A percentile compares a stretch with the other conserved stretches of the same genome.
Evolutionary conservation across 2,888 invertebrate species (phyloP).

Genomic region (Cybosia mesomella): DNA sequence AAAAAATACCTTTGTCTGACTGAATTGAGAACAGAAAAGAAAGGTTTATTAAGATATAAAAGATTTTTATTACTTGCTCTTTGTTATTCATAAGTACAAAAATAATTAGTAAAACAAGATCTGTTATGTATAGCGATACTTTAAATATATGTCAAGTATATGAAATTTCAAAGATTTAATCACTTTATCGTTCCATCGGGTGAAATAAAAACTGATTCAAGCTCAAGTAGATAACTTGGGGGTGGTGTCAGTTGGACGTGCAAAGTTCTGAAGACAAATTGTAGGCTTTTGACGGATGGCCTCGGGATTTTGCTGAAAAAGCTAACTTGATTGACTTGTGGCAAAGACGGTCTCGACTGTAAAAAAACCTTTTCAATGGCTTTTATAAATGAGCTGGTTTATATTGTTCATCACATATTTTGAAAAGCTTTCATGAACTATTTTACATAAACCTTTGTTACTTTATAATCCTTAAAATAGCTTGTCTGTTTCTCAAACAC

Average conservation of each 20-base stretch:
- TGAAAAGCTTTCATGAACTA: neutral
- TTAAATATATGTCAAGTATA: too few species aligned
- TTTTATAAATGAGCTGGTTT: neutral
- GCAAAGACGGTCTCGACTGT: constrained; percentile 15
- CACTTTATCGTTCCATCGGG: neutral
- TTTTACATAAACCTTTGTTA: neutral
- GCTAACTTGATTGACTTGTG: constrained; percentile 41
- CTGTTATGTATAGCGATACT: too few species aligned
- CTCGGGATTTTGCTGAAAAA: constrained; percentile 32
- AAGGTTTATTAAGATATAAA: too few species aligned
- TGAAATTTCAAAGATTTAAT: too few species aligned
- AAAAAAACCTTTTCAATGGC: neutral
- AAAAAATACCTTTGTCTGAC: too few species aligned
- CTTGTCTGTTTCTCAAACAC: neutral
- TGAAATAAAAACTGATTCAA: constrained; percentile 41
- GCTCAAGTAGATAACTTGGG: constrained; percentile 60
- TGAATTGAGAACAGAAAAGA: too few species aligned
- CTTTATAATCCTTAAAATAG: neutral
- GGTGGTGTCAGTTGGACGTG: constrained; percentile 59
- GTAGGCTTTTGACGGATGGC: constrained; percentile 49
- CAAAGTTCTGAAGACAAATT: constrained; percentile 62
- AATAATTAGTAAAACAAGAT: too few species aligned
- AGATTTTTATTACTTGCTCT: too few species aligned
- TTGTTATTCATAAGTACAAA: neutral
- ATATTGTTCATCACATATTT: neutral